Percentiles rank a stretch among this genome's conserved stretches.
These are phyloP conservation scores for Bimastos eiseni DNA, from an alignment of 2,888 invertebrate genomes.

Conservation along the genomic window DNA sequence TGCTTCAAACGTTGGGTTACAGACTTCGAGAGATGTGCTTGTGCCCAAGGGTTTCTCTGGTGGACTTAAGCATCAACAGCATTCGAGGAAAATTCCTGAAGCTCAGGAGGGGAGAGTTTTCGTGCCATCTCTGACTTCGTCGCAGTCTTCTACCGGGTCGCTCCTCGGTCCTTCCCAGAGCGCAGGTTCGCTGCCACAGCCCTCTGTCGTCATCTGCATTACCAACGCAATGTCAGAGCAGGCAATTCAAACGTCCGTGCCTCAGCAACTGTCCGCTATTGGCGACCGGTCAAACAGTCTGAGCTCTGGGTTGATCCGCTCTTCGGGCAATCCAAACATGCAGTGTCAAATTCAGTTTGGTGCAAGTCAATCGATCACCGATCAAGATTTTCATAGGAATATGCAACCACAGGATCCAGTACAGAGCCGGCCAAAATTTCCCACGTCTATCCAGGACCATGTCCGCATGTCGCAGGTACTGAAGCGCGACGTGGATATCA, in stretches of 20 bases:
- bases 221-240: background rate
- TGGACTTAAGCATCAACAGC: background rate
- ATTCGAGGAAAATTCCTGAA: background rate
- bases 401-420: background rate
- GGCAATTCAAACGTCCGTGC: too few species aligned
- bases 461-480: background rate
- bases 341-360: background rate
- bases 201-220: background rate
- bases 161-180: background rate
- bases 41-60: background rate
- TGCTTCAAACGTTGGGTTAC: background rate
- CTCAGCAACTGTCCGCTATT: background rate
- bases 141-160: background rate
- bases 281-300: too few species aligned
- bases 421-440: background rate
- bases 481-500: background rate
- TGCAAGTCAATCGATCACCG: background rate
- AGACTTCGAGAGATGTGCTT: background rate
- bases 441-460: background rate
- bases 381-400: background rate
- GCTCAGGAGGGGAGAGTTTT: background rate
- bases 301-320: too few species aligned
- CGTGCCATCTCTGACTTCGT: background rate
- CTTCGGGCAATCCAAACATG: background rate
- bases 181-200: background rate